Conservation (phyloP, 2,888 invertebrate species). For the Neoitamus cyanurus region DNA sequence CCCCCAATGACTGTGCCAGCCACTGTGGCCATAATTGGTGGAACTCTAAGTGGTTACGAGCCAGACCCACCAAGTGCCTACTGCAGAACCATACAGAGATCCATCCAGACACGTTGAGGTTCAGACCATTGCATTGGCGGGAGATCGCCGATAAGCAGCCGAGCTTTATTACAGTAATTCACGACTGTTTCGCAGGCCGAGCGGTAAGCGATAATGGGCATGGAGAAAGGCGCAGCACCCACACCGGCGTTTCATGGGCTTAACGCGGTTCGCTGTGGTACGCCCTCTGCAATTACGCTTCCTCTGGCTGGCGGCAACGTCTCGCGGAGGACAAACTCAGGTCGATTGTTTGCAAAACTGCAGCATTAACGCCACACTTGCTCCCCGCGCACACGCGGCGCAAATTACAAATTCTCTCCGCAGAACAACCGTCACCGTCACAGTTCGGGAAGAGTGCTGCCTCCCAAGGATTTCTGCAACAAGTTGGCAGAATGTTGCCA, state of each 20-base stretch:
- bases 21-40: background rate
- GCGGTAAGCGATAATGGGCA: constrained; percentile 41
- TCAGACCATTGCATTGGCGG: constrained; percentile 49
- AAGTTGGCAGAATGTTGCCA: background rate
- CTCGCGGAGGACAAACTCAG: background rate
- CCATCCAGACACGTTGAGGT: constrained; percentile 17
- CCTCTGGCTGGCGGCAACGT: background rate
- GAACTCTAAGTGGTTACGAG: constrained; percentile 21
- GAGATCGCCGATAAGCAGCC: constrained; percentile 44
- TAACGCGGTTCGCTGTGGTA: background rate
- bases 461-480: background rate
- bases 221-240: constrained; percentile 14
- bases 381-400: background rate
- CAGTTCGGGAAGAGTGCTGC: background rate
- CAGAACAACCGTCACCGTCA: background rate
- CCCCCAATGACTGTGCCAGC: background rate
- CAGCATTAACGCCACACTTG: background rate
- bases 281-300: background rate
- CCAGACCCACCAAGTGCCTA: background rate
- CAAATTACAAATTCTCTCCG: background rate
- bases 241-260: background rate
- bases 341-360: constrained; percentile 5
- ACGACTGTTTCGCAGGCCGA: constrained; percentile 44
- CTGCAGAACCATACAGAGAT: background rate
- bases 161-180: constrained; percentile 48